Evolutionary conservation across 2,797 vertebrate species (phyloP), one percentile per base, ranked within the genome.

Genomic region (Melanotaenia boesemani): DNA sequence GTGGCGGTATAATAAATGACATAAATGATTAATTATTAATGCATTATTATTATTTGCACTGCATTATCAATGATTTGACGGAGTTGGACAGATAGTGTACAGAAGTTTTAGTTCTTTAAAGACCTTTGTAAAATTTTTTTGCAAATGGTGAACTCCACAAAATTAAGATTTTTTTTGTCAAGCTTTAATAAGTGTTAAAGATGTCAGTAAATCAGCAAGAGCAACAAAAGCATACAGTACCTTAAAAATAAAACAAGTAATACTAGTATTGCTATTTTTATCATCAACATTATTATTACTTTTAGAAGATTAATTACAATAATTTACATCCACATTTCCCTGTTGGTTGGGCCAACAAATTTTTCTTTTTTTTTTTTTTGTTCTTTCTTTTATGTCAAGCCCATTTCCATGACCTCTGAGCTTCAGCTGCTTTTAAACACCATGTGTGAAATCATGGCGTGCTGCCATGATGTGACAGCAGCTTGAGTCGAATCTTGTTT

Each of bases 401-500:
- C 52, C 2, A 34, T 62, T 18, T 44, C 39, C 61, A 72, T 72
- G 76, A 83, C 78, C 72, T 76, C 55, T 67, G 72, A 58, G 74
- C 57, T 77, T 56, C 16, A 22, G 55, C 34, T 22, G 56, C 56
- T 59, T 48, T 44, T 67, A 70, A 65, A 65, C 44, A 28, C 6
- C 0, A 6, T 66, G 70, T 72, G n/a, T 55, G 67, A 70, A 60
- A 80, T 73, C 34, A 75, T 59, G 67, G 81, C 74, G 76, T 70
- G 62, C 62, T 63, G 69, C n/a, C 32, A 24, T 48, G 72, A 78
- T 61, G 80, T 48, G 74, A 74, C 66, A 86, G 74, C 75, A 67
- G 81, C 80, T 83, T 80, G 74, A 81, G 79, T 61, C 64, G 79
- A 89, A 89, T 84, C 79, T 77, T 55, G 70, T 78, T 86, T 80